phyloP scores from a whole-genome alignment of 2,888 invertebrate species.

The Glaucopsyche alexis region DNA sequence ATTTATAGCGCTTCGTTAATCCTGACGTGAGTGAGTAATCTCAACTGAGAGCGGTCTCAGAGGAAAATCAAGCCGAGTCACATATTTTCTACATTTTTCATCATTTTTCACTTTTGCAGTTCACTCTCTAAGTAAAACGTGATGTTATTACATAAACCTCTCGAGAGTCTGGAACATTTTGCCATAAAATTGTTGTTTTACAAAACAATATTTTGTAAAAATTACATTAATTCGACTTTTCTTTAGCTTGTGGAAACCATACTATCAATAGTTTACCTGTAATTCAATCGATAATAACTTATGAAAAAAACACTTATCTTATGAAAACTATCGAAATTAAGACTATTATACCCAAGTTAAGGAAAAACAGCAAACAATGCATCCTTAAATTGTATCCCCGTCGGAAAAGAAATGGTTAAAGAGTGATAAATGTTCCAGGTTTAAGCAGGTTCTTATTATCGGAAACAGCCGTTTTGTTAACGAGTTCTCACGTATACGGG shows the following conservation, averaged over 20 bases:
- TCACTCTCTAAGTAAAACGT: constrained; percentile 16
- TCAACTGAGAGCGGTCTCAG: constrained; percentile 50
- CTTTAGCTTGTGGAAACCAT: too few species aligned
- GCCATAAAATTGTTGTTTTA: background rate
- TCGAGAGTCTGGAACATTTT: background rate
- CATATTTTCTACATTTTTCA: constrained; percentile 71
- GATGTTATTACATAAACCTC: constrained; percentile 11
- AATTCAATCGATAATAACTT: too few species aligned
- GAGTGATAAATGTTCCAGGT: constrained; percentile 6
- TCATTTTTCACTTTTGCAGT: constrained; percentile 59
- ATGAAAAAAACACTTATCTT: too few species aligned
- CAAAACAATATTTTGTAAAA: background rate
- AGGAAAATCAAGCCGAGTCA: constrained; percentile 66
- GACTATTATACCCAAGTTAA: background rate
- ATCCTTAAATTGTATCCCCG: background rate
- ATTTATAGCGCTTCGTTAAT: constrained; percentile 60
- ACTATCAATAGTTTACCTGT: too few species aligned
- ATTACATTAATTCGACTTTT: too few species aligned
- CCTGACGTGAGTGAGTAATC: constrained; percentile 51
- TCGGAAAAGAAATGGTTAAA: constrained; percentile 1
- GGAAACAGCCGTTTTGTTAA: constrained; percentile 51
- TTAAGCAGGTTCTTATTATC: constrained; percentile 20
- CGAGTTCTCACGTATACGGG: constrained; percentile 51
- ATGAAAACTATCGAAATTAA: background rate
- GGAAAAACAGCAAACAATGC: background rate